Evolutionary conservation across 2,888 invertebrate genomes (phyloP).

Genomic region (Tryphoninae sp.): DNA sequence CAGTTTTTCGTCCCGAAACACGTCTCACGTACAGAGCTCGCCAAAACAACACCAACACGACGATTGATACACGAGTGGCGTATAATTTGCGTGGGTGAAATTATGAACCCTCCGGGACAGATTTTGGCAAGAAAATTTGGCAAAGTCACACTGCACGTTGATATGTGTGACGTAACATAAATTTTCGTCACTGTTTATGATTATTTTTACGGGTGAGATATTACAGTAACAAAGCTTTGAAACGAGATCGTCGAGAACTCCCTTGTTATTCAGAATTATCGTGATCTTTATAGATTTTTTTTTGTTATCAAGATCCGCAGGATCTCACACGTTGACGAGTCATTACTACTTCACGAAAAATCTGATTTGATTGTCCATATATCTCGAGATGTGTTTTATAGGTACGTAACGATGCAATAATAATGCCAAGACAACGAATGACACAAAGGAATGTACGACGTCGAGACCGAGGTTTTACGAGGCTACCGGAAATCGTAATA

Average conservation of each 20-base stretch:
- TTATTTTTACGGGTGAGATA: not conserved
- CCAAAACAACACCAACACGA: slow-evolving; percentile 13
- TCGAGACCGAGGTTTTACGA: not conserved
- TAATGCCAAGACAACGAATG: not conserved
- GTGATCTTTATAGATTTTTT: no score
- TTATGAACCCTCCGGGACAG: slow-evolving; percentile 38
- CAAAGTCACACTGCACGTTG: not conserved
- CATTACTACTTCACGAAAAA: not conserved
- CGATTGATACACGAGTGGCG: slow-evolving; percentile 20
- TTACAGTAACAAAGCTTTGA: no score
- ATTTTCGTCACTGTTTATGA: not conserved
- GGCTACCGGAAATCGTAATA: not conserved
- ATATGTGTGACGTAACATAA: not conserved
- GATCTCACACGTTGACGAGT: no score
- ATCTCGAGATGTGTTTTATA: not conserved
- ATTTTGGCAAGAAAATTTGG: slow-evolving; percentile 49
- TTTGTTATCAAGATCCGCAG: no score
- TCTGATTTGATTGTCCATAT: not conserved
- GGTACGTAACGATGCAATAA: not conserved
- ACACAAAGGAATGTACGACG: not conserved
- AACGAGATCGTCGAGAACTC: no score
- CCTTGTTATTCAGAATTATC: no score
- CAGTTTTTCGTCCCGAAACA: no score
- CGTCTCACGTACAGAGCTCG: slow-evolving; percentile 1
- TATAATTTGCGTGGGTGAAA: slow-evolving; percentile 56